Evolutionary conservation across 2,797 vertebrate genomes (phyloP).

Genomic region (Chelmon rostratus): DNA sequence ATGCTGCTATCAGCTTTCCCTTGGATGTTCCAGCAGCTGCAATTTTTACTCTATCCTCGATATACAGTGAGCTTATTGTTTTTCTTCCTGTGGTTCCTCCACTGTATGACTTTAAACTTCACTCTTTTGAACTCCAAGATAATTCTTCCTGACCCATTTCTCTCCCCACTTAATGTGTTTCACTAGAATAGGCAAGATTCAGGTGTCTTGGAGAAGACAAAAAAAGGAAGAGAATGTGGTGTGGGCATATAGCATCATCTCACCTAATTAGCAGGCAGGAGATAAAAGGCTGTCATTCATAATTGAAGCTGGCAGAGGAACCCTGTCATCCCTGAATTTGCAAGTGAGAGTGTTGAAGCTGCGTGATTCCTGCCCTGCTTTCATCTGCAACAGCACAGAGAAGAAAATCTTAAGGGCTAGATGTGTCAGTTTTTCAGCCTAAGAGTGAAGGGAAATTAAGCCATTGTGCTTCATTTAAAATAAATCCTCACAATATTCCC

Average conservation of each 20-base stretch:
- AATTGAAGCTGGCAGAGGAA: slow-evolving; percentile 81
- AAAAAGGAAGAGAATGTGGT: slow-evolving; percentile 36
- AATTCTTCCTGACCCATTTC: slow-evolving; percentile 60
- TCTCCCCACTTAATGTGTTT: slow-evolving; percentile 28
- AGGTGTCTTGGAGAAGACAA: slow-evolving; percentile 66
- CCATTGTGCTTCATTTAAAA: slow-evolving; percentile 63
- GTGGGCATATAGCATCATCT: slow-evolving; percentile 67
- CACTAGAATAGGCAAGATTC: slow-evolving; percentile 51
- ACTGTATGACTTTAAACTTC: slow-evolving; percentile 49
- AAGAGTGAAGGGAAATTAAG: slow-evolving; percentile 60
- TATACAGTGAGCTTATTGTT: slow-evolving; percentile 10
- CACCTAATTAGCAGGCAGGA: slow-evolving; percentile 81
- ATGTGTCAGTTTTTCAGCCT: slow-evolving; percentile 64
- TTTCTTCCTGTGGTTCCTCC: slow-evolving; percentile 20
- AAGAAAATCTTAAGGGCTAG: slow-evolving; percentile 64
- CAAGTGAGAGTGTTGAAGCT: slow-evolving; percentile 78
- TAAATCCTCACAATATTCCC: slow-evolving; percentile 49
- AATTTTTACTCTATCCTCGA: slow-evolving; percentile 12
- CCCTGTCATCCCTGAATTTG: slow-evolving; percentile 84
- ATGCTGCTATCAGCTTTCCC: slow-evolving; percentile 7
- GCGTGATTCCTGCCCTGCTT: slow-evolving; percentile 76
- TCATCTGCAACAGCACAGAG: slow-evolving; percentile 72
- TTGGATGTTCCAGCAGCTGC: slow-evolving; percentile 14
- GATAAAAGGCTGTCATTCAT: slow-evolving; percentile 87
- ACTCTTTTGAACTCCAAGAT: slow-evolving; percentile 60